These are phyloP conservation scores for Setophaga petechia DNA, from an alignment of 2,113 vertebrate species.

Conservation along the genomic window DNA sequence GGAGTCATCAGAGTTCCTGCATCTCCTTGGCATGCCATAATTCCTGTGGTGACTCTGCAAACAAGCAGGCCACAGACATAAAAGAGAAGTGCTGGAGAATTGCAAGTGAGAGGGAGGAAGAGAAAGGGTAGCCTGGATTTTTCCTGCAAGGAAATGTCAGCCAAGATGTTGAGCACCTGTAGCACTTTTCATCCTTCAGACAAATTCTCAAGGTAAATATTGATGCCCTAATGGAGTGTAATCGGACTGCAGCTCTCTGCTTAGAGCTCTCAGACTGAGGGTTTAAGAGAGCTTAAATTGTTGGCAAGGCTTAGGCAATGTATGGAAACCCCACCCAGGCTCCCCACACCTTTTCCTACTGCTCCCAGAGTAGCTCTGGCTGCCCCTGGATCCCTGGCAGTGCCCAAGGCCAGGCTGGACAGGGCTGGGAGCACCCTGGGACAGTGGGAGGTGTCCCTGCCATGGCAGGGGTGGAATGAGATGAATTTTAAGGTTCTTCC, in stretches of 20 bases:
- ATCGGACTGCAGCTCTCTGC: background rate
- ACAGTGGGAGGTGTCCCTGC: too few relatives aligned
- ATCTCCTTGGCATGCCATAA: background rate
- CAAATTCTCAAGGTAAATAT: conserved; percentile 7
- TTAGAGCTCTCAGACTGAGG: background rate
- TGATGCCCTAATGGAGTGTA: background rate
- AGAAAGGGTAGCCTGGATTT: background rate
- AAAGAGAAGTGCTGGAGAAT: background rate
- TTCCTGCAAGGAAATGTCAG: background rate
- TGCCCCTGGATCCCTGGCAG: too few relatives aligned
- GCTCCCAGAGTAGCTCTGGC: too few relatives aligned
- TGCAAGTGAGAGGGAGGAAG: background rate
- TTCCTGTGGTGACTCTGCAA: conserved; percentile 30
- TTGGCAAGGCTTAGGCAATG: background rate
- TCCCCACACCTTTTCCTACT: too few relatives aligned
- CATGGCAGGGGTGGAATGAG: too few relatives aligned
- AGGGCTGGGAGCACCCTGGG: too few relatives aligned
- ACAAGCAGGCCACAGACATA: background rate
- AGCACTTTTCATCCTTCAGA: conserved; percentile 1
- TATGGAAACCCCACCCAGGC: too few relatives aligned
- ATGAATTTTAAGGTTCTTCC: background rate
- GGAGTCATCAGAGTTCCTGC: background rate
- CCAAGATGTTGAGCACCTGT: background rate
- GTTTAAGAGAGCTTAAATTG: background rate
- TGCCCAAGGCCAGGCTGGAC: too few relatives aligned